These are phyloP conservation scores for Mizuhopecten yessoensis DNA, from an alignment of 1,140 invertebrate species.

Conservation along the genomic window DNA sequence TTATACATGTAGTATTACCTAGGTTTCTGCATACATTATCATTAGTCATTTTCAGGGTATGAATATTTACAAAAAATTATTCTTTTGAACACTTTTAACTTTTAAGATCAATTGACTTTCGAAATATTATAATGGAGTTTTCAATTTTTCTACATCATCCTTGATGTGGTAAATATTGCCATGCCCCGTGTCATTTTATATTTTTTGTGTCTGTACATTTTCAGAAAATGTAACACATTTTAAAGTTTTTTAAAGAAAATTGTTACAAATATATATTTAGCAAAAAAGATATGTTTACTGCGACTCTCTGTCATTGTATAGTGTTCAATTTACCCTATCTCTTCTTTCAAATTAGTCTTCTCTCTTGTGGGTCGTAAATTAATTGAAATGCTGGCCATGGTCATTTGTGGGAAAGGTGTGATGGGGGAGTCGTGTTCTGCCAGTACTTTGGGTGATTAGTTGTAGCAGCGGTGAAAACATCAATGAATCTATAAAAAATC, in stretches of 20 bases:
- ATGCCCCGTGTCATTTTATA: too few species aligned
- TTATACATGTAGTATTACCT: too few species aligned
- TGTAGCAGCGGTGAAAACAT: background rate
- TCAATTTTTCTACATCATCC: too few species aligned
- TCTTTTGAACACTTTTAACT: too few species aligned
- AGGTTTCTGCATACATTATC: too few species aligned
- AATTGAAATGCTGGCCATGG: slow-evolving; percentile 14
- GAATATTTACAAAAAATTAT: too few species aligned
- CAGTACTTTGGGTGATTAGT: background rate
- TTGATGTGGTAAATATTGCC: too few species aligned
- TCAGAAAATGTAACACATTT: background rate
- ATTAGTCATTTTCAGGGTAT: too few species aligned
- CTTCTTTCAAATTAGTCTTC: background rate
- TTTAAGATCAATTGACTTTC: too few species aligned
- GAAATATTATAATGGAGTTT: too few species aligned
- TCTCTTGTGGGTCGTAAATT: background rate
- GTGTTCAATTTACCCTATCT: background rate
- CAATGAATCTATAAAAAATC: background rate
- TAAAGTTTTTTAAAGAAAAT: background rate
- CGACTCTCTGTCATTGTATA: background rate
- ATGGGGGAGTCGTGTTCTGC: background rate
- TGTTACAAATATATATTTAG: background rate
- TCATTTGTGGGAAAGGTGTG: background rate
- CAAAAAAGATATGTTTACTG: too few species aligned
- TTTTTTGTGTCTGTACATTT: background rate